phyloP scores from a whole-genome alignment of 2,797 vertebrate species.

The Nyctibius grandis region DNA sequence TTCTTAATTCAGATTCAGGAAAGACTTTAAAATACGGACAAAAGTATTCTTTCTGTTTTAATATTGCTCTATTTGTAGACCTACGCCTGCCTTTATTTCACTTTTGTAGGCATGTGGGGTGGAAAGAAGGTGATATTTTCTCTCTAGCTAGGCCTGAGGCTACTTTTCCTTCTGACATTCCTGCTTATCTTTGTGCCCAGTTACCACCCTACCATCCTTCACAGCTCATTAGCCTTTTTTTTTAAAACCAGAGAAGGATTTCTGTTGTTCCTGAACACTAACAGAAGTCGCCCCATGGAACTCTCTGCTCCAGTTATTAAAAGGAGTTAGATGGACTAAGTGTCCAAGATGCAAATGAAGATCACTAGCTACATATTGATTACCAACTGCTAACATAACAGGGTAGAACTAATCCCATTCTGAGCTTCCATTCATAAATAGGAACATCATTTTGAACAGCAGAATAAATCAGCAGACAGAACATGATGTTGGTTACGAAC shows the following conservation, averaged over 20 bases:
- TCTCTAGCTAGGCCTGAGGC: not conserved
- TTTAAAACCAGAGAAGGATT: not conserved
- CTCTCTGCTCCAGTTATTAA: not conserved
- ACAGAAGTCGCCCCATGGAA: not conserved
- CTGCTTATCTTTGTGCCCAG: not conserved
- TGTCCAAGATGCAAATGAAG: not conserved
- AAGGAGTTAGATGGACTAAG: not conserved
- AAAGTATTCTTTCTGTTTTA: not conserved
- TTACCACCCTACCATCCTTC: not conserved
- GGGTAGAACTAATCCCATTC: not conserved
- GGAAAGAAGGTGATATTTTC: not conserved
- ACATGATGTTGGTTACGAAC: not conserved
- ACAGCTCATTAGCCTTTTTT: not conserved
- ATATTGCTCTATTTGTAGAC: not conserved
- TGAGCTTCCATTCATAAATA: not conserved
- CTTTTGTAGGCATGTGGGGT: not conserved
- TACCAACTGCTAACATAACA: not conserved
- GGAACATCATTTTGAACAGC: not conserved
- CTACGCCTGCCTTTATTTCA: not conserved
- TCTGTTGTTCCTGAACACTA: not conserved
- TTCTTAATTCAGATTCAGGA: slow-evolving; percentile 1
- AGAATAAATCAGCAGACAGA: not conserved
- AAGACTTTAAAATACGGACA: slow-evolving; percentile 31
- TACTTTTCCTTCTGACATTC: not conserved
- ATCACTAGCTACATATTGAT: not conserved